These are phyloP conservation scores for Steinernema khuongi DNA, from an alignment of 1,140 invertebrate genomes.

Conservation along the genomic window DNA sequence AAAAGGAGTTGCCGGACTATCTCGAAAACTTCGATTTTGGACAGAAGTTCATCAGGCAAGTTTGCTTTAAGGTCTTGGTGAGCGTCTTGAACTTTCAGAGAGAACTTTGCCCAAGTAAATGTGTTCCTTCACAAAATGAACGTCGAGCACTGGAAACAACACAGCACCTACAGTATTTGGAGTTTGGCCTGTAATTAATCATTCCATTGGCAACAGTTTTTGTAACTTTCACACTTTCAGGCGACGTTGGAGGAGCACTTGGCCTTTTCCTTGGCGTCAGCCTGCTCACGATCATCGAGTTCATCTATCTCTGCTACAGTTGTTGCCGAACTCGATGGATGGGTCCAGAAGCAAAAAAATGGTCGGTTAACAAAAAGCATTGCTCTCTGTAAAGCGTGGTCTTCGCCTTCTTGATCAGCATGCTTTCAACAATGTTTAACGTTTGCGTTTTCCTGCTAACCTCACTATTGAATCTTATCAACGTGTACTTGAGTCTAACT, in stretches of 20 bases:
- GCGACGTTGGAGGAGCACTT: slow-evolving; percentile 54
- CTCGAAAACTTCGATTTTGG: slow-evolving; percentile 55
- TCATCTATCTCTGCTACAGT: slow-evolving; percentile 43
- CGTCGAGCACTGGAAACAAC: slow-evolving; percentile 52
- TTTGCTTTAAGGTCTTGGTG: neutral
- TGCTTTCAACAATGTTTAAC: too few species aligned
- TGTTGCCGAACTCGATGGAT: slow-evolving; percentile 2
- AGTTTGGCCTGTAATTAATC: slow-evolving; percentile 43
- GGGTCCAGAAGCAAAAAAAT: neutral
- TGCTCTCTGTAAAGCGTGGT: neutral
- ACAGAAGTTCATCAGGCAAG: slow-evolving; percentile 49
- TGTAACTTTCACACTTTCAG: slow-evolving; percentile 16
- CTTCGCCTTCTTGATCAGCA: neutral
- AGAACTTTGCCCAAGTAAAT: slow-evolving; percentile 58
- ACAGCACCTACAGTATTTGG: slow-evolving; percentile 57
- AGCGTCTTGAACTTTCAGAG: slow-evolving; percentile 35
- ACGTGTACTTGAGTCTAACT: too few species aligned
- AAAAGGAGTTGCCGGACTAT: slow-evolving; percentile 54
- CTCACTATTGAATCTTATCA: too few species aligned
- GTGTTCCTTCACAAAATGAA: slow-evolving; percentile 58
- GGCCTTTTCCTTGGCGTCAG: slow-evolving; percentile 52
- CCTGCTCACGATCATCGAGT: slow-evolving; percentile 55
- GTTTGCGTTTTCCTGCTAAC: neutral
- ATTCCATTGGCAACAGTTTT: slow-evolving; percentile 34
- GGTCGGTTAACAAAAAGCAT: neutral